phyloP scores from a whole-genome alignment of 1,140 invertebrate species.

The Eumaeus atala region DNA sequence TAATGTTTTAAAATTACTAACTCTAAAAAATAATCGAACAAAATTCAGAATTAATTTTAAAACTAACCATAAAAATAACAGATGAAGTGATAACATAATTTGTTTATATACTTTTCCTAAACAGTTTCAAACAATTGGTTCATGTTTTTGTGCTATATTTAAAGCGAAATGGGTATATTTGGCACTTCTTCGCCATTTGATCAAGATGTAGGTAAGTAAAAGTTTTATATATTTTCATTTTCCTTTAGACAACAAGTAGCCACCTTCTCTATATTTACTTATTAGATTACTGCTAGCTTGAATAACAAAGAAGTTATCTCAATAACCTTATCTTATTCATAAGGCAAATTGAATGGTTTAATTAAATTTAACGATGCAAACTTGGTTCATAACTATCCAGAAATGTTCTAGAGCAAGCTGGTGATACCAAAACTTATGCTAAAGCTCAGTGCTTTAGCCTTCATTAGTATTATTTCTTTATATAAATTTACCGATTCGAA shows the following conservation, averaged over 20 bases:
- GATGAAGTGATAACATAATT: constrained; percentile 1
- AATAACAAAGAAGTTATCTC: constrained; percentile 13
- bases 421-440: no score
- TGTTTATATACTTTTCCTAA: neutral
- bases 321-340: constrained; percentile 6
- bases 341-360: no score
- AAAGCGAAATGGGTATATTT: constrained; percentile 17
- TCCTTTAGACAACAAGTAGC: neutral
- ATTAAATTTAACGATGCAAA: no score
- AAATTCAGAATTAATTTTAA: no score
- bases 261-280: neutral
- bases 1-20: no score
- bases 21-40: no score
- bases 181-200: constrained; percentile 22
- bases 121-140: neutral
- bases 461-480: no score
- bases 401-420: no score
- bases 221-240: neutral
- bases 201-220: constrained; percentile 15
- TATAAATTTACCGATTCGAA: no score
- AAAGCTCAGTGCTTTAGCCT: no score
- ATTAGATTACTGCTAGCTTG: constrained; percentile 11
- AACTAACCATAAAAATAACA: neutral
- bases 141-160: constrained; percentile 14
- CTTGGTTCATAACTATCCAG: no score